Evolutionary conservation across 2,888 invertebrate genomes (phyloP), one percentile per base, ranked within the genome.

Genomic region (Himalopsyche anomala): DNA sequence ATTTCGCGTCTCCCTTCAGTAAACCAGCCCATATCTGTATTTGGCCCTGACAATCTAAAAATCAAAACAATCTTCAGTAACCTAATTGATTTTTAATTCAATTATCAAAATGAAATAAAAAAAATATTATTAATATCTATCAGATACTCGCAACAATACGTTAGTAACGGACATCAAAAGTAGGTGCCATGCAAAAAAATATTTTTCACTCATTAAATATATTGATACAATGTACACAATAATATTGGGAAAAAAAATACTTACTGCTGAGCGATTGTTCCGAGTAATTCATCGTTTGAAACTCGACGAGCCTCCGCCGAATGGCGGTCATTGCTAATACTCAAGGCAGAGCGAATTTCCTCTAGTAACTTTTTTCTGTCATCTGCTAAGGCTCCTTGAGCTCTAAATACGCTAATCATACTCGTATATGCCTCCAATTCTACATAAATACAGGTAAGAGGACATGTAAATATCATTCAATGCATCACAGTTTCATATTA

Each of bases 391-490:
- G 96, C 95, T 89, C 98, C 98, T 93, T 98, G 98, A 90, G 98
- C 98, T 92, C 98, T 95, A 91, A 98, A 95, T 90, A 97, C 98
- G 91, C 97, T 96, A 87, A 98, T 95, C 91, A 98, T 95, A 91
- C 96, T 96, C 90, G 97, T 96, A 94, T 98, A 98, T 89, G 98
- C 97, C 93, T 98, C 98, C 91, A 98, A 93, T 94, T 98, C 98
- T 98, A 91, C 51, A 74, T 40, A 55, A 83, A 80, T 19, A 81
- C 19, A 15, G 36, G 74, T 36, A 36, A 74, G 12, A 82, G 55
- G 5, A 54, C 54, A 82, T 80, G 42, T 82, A 11, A 56, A 11
- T 55, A 82, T 11, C 38, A 45, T n/a, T 83, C 45, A 81, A 36
- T 17, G 51, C 80, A 81, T 85, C 9, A 56, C 36, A 79, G 42